A percentile compares a stretch with the other conserved stretches of the same genome.
These are phyloP conservation scores for Hypolimnas misippus DNA, from an alignment of 2,888 invertebrate species.

Conservation along the genomic window DNA sequence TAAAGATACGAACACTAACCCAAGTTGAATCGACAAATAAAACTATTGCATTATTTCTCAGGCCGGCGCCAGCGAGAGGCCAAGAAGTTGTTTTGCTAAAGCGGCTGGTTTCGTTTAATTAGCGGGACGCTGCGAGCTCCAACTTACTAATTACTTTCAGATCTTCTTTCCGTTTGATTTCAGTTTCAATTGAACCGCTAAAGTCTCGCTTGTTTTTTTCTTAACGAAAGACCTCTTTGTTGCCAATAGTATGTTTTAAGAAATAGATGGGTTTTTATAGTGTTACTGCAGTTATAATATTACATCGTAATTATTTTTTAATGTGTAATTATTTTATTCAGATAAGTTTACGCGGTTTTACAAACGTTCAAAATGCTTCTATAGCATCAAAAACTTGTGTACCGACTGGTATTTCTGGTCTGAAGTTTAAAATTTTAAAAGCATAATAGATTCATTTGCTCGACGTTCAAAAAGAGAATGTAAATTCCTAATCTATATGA, in stretches of 20 bases:
- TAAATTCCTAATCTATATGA: no score
- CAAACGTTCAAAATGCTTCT: no score
- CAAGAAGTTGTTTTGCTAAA: slow-evolving; percentile 9
- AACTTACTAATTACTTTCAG: slow-evolving; percentile 21
- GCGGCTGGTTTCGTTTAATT: slow-evolving; percentile 8
- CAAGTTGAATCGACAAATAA: background rate
- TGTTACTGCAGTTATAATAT: no score
- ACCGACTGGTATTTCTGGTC: no score
- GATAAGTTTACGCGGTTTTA: no score
- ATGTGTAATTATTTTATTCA: no score
- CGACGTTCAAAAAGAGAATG: no score
- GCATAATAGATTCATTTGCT: no score
- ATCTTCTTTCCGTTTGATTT: slow-evolving; percentile 17
- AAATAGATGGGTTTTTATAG: background rate
- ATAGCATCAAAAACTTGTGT: no score
- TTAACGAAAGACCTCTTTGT: background rate
- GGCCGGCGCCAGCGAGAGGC: background rate
- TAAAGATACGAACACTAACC: background rate
- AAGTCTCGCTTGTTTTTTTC: background rate
- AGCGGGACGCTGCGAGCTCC: slow-evolving; percentile 8
- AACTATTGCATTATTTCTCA: background rate
- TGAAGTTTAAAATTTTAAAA: no score
- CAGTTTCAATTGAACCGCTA: slow-evolving; percentile 4
- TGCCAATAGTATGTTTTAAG: background rate
- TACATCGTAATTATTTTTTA: no score